phyloP scores from a whole-genome alignment of 2,888 invertebrate species.

The Catocala sponsa region DNA sequence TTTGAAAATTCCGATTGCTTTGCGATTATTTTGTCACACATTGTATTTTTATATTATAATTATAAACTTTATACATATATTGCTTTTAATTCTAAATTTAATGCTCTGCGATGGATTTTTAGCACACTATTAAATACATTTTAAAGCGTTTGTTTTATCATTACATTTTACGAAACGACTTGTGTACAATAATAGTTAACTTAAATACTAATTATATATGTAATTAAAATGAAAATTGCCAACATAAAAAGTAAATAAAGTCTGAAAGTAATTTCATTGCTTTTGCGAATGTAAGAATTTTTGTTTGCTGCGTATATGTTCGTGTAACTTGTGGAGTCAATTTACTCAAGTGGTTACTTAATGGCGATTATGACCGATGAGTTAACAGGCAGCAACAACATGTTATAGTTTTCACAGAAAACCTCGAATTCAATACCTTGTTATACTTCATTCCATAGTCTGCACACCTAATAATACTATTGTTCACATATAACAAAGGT shows the following conservation, averaged over 20 bases:
- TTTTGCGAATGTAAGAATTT: neutral
- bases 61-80: neutral
- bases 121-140: neutral
- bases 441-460: constrained; percentile 9
- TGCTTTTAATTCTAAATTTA: neutral
- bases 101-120: neutral
- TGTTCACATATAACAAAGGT: constrained; percentile 20
- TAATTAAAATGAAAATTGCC: too few relatives aligned
- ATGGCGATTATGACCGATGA: constrained; percentile 13
- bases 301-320: neutral
- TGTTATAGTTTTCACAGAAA: constrained; percentile 4
- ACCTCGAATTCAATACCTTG: constrained; percentile 19
- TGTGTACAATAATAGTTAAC: neutral
- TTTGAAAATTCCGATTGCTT: neutral
- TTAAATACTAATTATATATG: too few relatives aligned
- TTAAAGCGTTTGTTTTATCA: neutral
- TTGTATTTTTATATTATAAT: neutral
- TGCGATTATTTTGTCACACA: constrained; percentile 12
- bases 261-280: neutral
- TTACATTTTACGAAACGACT: neutral
- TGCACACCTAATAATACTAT: constrained; percentile 11
- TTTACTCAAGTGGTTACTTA: constrained; percentile 24
- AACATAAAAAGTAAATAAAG: too few relatives aligned
- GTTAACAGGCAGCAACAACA: constrained; percentile 9
- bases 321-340: constrained; percentile 2